Evolutionary conservation across 2,888 invertebrate genomes (phyloP).

Genomic region (Ectemnius cavifrons): DNA sequence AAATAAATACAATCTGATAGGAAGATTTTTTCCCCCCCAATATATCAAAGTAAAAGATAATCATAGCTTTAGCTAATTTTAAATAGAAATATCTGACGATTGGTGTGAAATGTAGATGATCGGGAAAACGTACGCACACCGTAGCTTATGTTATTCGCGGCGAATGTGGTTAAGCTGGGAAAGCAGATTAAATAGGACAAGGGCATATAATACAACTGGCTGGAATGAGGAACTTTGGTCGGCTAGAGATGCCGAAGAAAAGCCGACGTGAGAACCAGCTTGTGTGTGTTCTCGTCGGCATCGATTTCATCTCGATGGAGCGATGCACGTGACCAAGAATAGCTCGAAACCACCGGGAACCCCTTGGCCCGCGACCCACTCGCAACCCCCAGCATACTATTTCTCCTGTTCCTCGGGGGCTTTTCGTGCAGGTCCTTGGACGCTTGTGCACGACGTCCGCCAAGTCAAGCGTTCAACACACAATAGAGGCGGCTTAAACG

Average conservation of each 20-base stretch:
- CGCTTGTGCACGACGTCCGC: constrained; percentile 66
- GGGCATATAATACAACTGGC: constrained; percentile 17
- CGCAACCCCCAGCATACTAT: constrained; percentile 27
- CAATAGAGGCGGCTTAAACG: constrained; percentile 77
- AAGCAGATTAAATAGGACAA: constrained; percentile 39
- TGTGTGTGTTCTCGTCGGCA: constrained; percentile 60
- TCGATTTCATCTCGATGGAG: constrained; percentile 72
- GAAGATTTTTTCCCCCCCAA: neutral
- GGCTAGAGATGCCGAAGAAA: constrained; percentile 35
- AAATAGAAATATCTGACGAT: neutral
- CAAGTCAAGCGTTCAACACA: constrained; percentile 76
- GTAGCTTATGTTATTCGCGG: neutral
- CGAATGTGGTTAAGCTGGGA: constrained; percentile 11
- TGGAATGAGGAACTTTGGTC: neutral
- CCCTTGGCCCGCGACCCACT: constrained; percentile 36
- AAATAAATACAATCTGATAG: too few relatives aligned
- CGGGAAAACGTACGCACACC: neutral
- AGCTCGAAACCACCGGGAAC: constrained; percentile 42
- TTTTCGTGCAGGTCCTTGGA: constrained; percentile 52
- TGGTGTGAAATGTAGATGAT: neutral
- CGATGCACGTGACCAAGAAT: constrained; percentile 65
- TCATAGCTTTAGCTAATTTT: too few relatives aligned
- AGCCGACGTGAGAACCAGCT: constrained; percentile 57
- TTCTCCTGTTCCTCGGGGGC: constrained; percentile 41
- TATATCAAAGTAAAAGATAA: neutral